Conservation (phyloP, 1,140 invertebrate species). For the Gonatopus flavifemur region DNA sequence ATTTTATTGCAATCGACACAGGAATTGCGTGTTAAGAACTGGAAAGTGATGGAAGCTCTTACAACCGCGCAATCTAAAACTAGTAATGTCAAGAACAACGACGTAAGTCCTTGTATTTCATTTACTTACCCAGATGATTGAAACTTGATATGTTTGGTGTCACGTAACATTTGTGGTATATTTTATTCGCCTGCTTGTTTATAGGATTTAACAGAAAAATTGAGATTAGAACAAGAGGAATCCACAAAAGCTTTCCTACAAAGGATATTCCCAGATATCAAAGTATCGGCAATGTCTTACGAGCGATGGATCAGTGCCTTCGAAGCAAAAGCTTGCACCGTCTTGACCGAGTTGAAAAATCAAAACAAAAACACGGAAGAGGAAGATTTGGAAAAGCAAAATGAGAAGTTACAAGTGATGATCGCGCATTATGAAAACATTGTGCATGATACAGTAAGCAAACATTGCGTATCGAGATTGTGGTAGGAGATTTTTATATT, state of each 20-base stretch:
- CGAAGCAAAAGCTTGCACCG: constrained; percentile 51
- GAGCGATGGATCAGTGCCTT: constrained; percentile 61
- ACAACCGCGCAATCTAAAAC: constrained; percentile 66
- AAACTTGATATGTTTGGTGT: background rate
- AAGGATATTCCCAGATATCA: constrained; percentile 64
- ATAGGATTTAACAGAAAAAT: constrained; percentile 58
- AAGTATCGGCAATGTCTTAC: constrained; percentile 51
- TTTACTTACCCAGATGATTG: background rate
- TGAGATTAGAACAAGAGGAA: constrained; percentile 59
- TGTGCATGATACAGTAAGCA: constrained; percentile 73
- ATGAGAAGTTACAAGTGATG: constrained; percentile 65
- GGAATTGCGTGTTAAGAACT: constrained; percentile 83
- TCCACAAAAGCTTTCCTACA: constrained; percentile 62
- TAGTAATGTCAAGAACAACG: constrained; percentile 48
- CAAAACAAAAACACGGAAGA: constrained; percentile 17
- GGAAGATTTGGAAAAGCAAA: constrained; percentile 58
- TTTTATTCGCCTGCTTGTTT: constrained; percentile 20
- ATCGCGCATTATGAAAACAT: constrained; percentile 73
- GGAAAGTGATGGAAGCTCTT: constrained; percentile 85
- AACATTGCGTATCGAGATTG: constrained; percentile 5
- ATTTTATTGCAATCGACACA: constrained; percentile 46
- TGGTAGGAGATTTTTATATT: background rate
- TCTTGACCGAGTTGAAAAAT: constrained; percentile 32
- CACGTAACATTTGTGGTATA: background rate
- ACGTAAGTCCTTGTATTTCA: constrained; percentile 57